Conservation (phyloP, 53 echinoderm and acorn worm genomes). For the Stichopus horrens region DNA sequence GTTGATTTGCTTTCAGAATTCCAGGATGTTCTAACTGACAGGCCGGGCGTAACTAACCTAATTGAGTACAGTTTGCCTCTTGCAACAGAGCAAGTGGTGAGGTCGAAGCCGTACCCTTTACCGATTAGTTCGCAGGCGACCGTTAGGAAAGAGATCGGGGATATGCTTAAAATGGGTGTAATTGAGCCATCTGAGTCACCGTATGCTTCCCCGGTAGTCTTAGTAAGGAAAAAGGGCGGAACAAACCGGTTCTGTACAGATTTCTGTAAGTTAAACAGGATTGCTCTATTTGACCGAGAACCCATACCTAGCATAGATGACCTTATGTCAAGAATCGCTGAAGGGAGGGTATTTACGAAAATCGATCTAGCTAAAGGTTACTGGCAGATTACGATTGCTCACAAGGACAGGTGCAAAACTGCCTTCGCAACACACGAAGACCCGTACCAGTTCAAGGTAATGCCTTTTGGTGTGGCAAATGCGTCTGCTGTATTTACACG, state of each 20-base stretch:
- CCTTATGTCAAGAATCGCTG: constrained; percentile 32
- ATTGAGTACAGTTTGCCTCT: neutral
- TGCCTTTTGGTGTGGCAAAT: constrained; percentile 62
- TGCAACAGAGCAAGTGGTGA: neutral
- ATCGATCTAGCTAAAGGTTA: constrained; percentile 66
- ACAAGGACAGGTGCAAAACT: constrained; percentile 48
- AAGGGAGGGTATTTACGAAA: constrained; percentile 50
- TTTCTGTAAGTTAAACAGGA: constrained; percentile 49
- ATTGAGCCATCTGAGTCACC: constrained; percentile 54
- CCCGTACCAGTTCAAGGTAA: constrained; percentile 56
- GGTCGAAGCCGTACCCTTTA: constrained; percentile 6
- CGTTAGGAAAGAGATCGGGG: neutral
- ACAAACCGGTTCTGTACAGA: constrained; percentile 58
- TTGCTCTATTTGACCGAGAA: constrained; percentile 59
- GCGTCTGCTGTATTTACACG: constrained; percentile 57
- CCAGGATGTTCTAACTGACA: constrained; percentile 9
- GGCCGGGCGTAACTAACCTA: constrained; percentile 16
- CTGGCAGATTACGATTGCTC: constrained; percentile 63
- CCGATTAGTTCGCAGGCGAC: neutral
- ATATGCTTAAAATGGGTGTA: constrained; percentile 48
- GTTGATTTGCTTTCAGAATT: neutral
- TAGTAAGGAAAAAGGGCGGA: constrained; percentile 58
- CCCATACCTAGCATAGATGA: constrained; percentile 60
- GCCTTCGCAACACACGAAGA: constrained; percentile 59
- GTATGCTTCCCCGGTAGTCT: constrained; percentile 61